Percentiles rank a stretch among this genome's conserved stretches.
These are phyloP conservation scores for Colistium nudipinnis DNA, from an alignment of 2,113 vertebrate species.

Conservation along the genomic window DNA sequence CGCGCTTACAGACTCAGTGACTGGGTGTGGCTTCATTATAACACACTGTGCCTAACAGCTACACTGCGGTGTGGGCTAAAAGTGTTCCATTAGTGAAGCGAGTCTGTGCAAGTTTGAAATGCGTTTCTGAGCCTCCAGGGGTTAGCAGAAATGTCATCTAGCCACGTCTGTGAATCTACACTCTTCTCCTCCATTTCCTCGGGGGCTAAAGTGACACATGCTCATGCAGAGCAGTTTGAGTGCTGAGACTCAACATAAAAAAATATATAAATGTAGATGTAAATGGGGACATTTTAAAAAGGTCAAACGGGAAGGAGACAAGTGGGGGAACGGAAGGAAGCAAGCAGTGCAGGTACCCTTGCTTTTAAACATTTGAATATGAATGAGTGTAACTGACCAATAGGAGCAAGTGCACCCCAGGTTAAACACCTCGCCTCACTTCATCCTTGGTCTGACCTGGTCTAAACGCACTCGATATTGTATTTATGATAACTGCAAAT, in stretches of 20 bases:
- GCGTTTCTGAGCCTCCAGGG: conserved; percentile 51
- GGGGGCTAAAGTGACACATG: conserved; percentile 32
- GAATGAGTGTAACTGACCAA: conserved; percentile 33
- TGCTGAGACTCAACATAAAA: neutral
- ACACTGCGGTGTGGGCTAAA: conserved; percentile 49
- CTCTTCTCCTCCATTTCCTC: conserved; percentile 6
- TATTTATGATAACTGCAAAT: no score
- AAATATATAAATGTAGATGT: no score
- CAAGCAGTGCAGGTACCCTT: neutral
- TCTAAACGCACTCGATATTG: no score
- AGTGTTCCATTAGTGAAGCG: conserved; percentile 66
- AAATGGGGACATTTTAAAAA: no score
- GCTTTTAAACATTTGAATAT: conserved; percentile 23
- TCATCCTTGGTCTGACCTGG: no score
- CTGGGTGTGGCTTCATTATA: conserved; percentile 38
- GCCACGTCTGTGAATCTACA: conserved; percentile 49
- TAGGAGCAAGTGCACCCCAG: conserved; percentile 41
- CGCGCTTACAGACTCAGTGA: neutral
- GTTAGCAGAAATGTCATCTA: conserved; percentile 63
- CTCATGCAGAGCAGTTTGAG: conserved; percentile 9
- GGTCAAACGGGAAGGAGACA: no score
- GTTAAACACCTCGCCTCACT: conserved; percentile 46
- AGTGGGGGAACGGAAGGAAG: neutral
- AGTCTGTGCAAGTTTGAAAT: conserved; percentile 40
- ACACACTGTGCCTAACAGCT: conserved; percentile 41